phyloP scores from a whole-genome alignment of 2,113 vertebrate genomes.

The Trogon surrucura region DNA sequence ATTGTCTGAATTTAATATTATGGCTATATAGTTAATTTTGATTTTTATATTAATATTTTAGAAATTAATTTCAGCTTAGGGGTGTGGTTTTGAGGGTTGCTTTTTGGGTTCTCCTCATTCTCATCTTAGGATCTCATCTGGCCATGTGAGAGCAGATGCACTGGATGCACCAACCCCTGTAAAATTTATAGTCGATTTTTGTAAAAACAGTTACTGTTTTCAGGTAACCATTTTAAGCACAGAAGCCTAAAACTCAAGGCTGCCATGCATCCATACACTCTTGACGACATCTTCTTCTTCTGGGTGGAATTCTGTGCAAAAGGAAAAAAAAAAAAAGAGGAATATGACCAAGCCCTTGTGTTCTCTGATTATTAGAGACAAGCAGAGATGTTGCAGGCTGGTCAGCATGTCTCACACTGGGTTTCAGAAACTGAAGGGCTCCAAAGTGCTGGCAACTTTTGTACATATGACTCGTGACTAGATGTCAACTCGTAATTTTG shows the following conservation, averaged over 20 bases:
- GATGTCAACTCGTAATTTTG: not conserved
- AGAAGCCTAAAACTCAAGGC: not conserved
- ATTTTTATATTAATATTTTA: not conserved
- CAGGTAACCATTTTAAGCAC: not conserved
- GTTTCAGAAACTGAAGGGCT: not conserved
- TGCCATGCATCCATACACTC: not conserved
- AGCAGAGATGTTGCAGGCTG: not conserved
- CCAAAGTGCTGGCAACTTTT: not conserved
- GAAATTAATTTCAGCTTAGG: not conserved
- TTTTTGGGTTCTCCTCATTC: not conserved
- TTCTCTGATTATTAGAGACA: not conserved
- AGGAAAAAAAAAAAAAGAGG: not conserved
- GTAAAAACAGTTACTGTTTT: not conserved
- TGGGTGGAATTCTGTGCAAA: not conserved
- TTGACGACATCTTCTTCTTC: not conserved
- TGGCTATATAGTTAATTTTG: not conserved
- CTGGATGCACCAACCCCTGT: not conserved
- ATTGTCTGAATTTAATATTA: not conserved
- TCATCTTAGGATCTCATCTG: not conserved
- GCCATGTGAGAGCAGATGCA: not conserved
- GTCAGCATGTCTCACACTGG: accelerated
- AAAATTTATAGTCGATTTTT: not conserved
- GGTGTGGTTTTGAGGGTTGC: not conserved
- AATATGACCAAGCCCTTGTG: not conserved
- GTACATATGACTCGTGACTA: not conserved